Evolutionary conservation across 2,797 vertebrate genomes (phyloP).

Genomic region (Chlorospingus flavigularis): DNA sequence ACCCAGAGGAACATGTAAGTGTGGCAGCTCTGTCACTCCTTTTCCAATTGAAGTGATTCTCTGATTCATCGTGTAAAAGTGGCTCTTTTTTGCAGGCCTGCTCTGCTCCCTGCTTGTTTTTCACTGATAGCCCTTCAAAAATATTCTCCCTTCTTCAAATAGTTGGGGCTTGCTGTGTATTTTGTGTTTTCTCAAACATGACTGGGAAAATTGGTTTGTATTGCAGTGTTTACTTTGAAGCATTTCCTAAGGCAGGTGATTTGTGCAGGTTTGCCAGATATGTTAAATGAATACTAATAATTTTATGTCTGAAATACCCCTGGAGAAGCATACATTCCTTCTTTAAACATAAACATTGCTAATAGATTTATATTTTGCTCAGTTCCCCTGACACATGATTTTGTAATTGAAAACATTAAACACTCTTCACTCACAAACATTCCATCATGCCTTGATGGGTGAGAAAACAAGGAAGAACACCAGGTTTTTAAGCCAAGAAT

Average conservation of each 20-base stretch:
- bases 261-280: background rate
- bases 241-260: constrained; percentile 8
- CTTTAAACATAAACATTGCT: background rate
- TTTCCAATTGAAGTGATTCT: background rate
- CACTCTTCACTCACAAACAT: background rate
- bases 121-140: background rate
- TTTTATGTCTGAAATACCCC: background rate
- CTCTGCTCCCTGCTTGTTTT: constrained; percentile 2
- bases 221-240: background rate
- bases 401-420: background rate
- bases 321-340: background rate
- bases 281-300: background rate
- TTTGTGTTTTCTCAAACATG: background rate
- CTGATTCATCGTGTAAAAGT: background rate
- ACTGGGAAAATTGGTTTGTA: background rate
- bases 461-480: background rate
- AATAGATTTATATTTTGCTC: background rate
- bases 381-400: background rate
- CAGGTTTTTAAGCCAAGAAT: background rate
- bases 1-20: constrained; percentile 99
- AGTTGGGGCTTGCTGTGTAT: background rate
- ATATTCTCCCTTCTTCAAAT: background rate
- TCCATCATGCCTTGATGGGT: background rate
- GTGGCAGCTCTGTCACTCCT: background rate
- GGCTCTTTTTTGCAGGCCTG: background rate